These are phyloP conservation scores for Ciconia boyciana DNA, from an alignment of 2,113 vertebrate genomes.

Conservation along the genomic window DNA sequence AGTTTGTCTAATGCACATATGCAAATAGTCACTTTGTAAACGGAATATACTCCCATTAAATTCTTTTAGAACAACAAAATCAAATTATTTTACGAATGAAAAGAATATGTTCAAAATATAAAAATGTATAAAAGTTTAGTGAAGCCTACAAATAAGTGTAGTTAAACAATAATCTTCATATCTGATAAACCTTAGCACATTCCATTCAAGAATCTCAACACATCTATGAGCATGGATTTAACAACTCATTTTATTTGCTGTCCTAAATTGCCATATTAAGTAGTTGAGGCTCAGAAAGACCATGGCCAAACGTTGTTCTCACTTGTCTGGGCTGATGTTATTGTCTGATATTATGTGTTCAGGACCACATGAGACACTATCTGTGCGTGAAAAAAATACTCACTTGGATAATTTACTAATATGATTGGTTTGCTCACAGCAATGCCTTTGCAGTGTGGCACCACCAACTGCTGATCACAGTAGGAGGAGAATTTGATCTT, in stretches of 20 bases:
- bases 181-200: neutral
- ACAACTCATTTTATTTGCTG: neutral
- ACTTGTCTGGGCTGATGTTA: neutral
- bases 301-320: neutral
- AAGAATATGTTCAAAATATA: neutral
- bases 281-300: neutral
- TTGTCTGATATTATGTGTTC: neutral
- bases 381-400: neutral
- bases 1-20: neutral
- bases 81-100: neutral
- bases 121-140: neutral
- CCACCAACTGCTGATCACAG: neutral
- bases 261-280: neutral
- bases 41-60: neutral
- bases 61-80: neutral
- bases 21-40: neutral
- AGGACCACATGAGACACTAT: rapidly evolving
- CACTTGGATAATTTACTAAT: neutral
- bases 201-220: neutral
- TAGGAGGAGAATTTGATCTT: neutral
- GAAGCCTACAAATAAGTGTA: neutral
- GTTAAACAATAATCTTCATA: neutral
- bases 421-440: neutral
- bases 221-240: neutral
- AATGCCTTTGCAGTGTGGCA: neutral